Conservation (phyloP, 2,888 invertebrate genomes). For the Cloeon dipterum region DNA sequence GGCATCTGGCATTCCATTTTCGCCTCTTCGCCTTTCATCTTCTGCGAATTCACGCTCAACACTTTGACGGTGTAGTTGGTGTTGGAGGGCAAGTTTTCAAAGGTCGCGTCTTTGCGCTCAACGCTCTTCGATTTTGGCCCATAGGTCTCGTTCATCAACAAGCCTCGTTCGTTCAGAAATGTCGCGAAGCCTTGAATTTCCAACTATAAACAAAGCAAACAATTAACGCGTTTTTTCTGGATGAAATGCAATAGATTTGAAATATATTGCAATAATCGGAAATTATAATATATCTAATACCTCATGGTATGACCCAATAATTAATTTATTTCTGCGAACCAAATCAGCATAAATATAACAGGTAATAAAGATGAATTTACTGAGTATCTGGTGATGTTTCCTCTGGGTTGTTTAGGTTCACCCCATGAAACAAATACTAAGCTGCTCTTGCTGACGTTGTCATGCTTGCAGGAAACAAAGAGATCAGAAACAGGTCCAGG, state of each 20-base stretch:
- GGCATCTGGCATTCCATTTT: conserved; percentile 41
- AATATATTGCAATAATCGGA: neutral
- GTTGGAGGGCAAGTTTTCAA: conserved; percentile 53
- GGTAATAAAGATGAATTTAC: conserved; percentile 27
- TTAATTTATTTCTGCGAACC: no score
- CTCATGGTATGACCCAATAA: no score
- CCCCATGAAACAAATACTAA: conserved; percentile 49
- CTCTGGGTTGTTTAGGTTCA: conserved; percentile 47
- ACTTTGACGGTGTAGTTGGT: conserved; percentile 52
- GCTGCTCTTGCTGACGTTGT: conserved; percentile 31
- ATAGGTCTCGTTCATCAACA: conserved; percentile 25
- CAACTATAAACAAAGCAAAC: conserved; percentile 13
- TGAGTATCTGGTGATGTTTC: conserved; percentile 54
- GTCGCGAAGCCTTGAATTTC: conserved; percentile 28
- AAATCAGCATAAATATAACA: no score
- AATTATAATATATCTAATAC: neutral
- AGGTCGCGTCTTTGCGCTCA: conserved; percentile 26
- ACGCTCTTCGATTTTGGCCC: conserved; percentile 34
- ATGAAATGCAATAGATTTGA: neutral
- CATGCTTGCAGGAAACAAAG: conserved; percentile 36
- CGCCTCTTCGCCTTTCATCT: conserved; percentile 44
- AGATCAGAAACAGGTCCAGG: conserved; percentile 50
- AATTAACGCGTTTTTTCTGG: neutral
- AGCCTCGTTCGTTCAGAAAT: conserved; percentile 27
- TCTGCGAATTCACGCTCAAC: conserved; percentile 45